A percentile compares a stretch with the other conserved stretches of the same genome.
Evolutionary conservation across 2,888 invertebrate genomes (phyloP).

Genomic region (Cosmorhoe ocellata): DNA sequence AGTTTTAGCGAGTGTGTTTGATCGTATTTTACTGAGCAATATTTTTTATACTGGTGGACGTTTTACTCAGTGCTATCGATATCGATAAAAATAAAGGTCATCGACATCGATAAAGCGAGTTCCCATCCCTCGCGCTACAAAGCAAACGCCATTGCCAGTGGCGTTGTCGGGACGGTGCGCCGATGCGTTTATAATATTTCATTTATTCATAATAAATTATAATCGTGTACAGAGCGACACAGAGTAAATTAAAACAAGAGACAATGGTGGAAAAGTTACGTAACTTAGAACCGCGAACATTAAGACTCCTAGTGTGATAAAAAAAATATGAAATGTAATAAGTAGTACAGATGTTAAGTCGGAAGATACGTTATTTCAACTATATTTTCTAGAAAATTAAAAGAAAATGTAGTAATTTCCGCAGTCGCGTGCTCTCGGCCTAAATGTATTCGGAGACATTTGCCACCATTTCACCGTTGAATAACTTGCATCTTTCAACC

Average conservation of each 20-base stretch:
- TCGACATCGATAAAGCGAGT: slow-evolving; percentile 36
- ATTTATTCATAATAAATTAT: slow-evolving; percentile 83
- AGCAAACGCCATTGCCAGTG: slow-evolving; percentile 82
- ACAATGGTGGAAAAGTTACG: background rate
- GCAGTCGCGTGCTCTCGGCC: background rate
- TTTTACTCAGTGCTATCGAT: too few relatives aligned
- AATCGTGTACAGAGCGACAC: slow-evolving; percentile 53
- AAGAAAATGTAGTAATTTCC: too few relatives aligned
- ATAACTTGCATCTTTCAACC: slow-evolving; percentile 35
- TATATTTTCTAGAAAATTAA: too few relatives aligned
- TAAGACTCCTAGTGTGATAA: background rate
- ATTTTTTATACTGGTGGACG: too few relatives aligned
- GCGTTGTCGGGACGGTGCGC: slow-evolving; percentile 78
- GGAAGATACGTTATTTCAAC: too few relatives aligned
- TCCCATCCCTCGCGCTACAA: slow-evolving; percentile 64
- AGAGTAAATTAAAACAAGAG: slow-evolving; percentile 27
- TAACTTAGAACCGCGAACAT: background rate
- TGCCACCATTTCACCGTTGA: slow-evolving; percentile 38
- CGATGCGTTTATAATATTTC: slow-evolving; percentile 83
- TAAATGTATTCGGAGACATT: slow-evolving; percentile 23
- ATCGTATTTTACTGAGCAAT: too few relatives aligned
- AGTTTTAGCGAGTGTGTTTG: too few relatives aligned
- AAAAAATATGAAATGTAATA: too few relatives aligned
- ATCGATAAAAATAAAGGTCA: background rate
- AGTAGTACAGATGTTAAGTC: too few relatives aligned